Percentiles rank a stretch among this genome's conserved stretches.
phyloP scores from a whole-genome alignment of 2,113 vertebrate species.

The Spea multiplicata region DNA sequence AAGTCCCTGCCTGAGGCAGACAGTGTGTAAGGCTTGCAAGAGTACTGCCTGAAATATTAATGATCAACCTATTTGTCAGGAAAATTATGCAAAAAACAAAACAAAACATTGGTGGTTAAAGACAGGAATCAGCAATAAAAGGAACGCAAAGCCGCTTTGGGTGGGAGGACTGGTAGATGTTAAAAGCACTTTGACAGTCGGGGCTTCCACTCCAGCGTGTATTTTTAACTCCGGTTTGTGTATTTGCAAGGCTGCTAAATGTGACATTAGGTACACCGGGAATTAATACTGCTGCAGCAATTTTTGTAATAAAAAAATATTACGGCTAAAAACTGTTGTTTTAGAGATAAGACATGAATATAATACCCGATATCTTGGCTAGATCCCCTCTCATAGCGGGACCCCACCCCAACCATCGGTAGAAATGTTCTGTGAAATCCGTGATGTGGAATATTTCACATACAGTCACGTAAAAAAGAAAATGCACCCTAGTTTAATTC shows the following conservation, averaged over 20 bases:
- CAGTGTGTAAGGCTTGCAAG: slow-evolving; percentile 55
- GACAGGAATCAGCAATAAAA: slow-evolving; percentile 46
- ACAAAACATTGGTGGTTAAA: slow-evolving; percentile 48
- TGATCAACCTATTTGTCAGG: slow-evolving; percentile 59
- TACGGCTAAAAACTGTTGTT: too few relatives aligned
- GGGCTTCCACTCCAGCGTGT: slow-evolving; percentile 17
- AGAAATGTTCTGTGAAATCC: too few relatives aligned
- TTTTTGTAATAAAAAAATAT: background rate
- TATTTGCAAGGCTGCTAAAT: slow-evolving; percentile 4
- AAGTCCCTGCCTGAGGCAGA: slow-evolving; percentile 56
- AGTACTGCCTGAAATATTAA: slow-evolving; percentile 59
- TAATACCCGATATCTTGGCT: too few relatives aligned
- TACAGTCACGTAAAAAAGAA: too few relatives aligned
- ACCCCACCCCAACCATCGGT: too few relatives aligned
- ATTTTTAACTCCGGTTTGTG: slow-evolving; percentile 10
- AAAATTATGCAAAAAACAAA: slow-evolving; percentile 57
- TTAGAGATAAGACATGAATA: too few relatives aligned
- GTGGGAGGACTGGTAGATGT: background rate
- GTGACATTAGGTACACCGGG: slow-evolving; percentile 27
- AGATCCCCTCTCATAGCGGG: too few relatives aligned
- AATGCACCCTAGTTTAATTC: too few relatives aligned
- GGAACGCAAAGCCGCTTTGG: slow-evolving; percentile 10
- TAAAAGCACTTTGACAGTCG: slow-evolving; percentile 19
- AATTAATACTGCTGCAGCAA: background rate
- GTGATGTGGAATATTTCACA: too few relatives aligned